Base-by-base conservation (phyloP, 2,888 invertebrate species). In the Bembecia ichneumoniformis region DNA sequence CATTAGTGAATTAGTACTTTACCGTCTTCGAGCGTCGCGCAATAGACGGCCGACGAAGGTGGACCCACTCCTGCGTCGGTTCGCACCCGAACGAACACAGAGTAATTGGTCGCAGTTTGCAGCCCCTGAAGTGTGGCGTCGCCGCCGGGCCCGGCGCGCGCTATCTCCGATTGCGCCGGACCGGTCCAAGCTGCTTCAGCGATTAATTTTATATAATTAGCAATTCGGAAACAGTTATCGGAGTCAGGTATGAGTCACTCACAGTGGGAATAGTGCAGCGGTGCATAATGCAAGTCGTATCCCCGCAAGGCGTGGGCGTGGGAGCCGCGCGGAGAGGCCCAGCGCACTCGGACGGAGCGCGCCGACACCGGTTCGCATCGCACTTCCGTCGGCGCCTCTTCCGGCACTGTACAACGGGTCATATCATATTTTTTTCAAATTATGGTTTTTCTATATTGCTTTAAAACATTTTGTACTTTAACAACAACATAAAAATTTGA, bases 1-100 rank as follows among this genome's bases (percentile, higher is more conserved):
- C 28, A 28, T 28, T 28, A 28, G 28, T 9, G 9, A 28, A 28
- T 28, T 28, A 28, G 28, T 28, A 3, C 1, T 28, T 2, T 71
- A 94, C 94, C 90, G 74, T 96, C 96, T 70, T 95, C 94, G 53
- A 90, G 89, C 0, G 96, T 96, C 58, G 89, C 83, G 74, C 96
- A 94, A 78, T 89, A 91, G 56, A 93, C 87, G 35, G 94, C 90
- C 48, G 87, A 71, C 59, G 94, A 93, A 55, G 93, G 83, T 40
- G 93, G 90, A 1, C 96, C 96, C 65, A 92, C 91, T 3, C 96
- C 96, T 43, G 91, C 91, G 48, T 90, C 89, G 0, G 93, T 92
- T 65, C 92, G 94, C 20, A 94, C 95, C 65, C 93, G 81, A 36
- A 95, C 93, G 66, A 93, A 89, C 59, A 96, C 89, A 40, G 94